Evolutionary conservation across 2,888 invertebrate species (phyloP), one percentile per base, ranked within the genome.

Genomic region (Lochmaea capreae): DNA sequence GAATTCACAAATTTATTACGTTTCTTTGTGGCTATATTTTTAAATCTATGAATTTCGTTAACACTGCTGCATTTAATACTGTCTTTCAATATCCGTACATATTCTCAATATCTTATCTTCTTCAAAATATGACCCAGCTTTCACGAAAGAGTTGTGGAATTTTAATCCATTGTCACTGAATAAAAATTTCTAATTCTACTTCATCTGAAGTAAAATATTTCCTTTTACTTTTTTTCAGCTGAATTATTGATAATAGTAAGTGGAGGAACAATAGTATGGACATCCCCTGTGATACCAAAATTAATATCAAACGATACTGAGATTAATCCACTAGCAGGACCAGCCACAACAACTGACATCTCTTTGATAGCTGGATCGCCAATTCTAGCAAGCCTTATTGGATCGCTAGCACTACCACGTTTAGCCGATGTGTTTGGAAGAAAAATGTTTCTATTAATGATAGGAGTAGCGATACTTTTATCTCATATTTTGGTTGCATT

Each of bases 241-340:
- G 5, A 33, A 33, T 33, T 33, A 33, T 33, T 33, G 33, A 33
- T 33, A 33, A 33, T 33, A 33, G 33, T 57, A 11, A 10, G 9
- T 22, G 57, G 57, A 22, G 11, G 52, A 39, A 2, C 16, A 14
- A 0, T 52, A 9, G 52, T 62, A 1, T 69, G 68, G 68, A 22
- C 61, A 12, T 61, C 61, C 3, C 52, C 68, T 26, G 68, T 61
- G 4, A 16, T 69, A n/a, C 18, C 59, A 12, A 46, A 46, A 39
- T n/a, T 69, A 16, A 61, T 5, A 52, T 62, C 62, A 8, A 62
- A 61, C 12, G 16, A 69, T 62, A 33, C 68, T 9, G 39, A 61
- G 14, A 16, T 39, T 9, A 69, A 69, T 39, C 68, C 68, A 49
- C 5, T 69, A n/a, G 52, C 62, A 3, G 9, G 18, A 46, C 61